Conservation (phyloP, 2,113 vertebrate species). For the Grammomys surdaster region DNA sequence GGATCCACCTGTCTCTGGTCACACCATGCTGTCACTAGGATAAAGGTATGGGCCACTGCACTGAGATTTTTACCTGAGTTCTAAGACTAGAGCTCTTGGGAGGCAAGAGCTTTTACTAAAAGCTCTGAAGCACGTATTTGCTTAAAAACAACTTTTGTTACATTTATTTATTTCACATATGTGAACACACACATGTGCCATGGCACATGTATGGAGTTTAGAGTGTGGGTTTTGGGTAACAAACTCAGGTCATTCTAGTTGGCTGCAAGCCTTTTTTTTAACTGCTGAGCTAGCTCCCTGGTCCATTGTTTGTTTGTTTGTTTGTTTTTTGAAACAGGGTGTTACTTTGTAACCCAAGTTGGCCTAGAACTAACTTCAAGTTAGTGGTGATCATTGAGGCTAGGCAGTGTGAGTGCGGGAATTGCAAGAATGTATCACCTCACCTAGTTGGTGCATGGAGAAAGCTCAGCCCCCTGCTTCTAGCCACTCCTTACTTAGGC, state of each 20-base stretch:
- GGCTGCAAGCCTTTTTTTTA: background rate
- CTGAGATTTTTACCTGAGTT: background rate
- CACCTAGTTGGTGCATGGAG: background rate
- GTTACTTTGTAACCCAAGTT: background rate
- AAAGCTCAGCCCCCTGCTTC: background rate
- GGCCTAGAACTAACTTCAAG: background rate
- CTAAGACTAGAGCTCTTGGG: background rate
- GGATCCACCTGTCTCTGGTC: background rate
- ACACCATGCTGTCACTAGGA: background rate
- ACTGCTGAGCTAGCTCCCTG: background rate
- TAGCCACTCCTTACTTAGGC: background rate
- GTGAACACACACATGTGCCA: too few relatives aligned
- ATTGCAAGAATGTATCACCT: background rate
- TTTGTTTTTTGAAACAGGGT: background rate
- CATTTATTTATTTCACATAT: background rate
- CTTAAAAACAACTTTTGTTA: background rate
- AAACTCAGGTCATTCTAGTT: background rate
- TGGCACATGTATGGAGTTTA: background rate
- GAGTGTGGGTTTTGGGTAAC: background rate
- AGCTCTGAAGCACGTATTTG: background rate
- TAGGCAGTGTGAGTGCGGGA: background rate
- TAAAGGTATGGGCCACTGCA: background rate
- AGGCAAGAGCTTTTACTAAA: background rate
- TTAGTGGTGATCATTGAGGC: background rate
- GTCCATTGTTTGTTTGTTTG: too few relatives aligned